Evolutionary conservation across 2,888 invertebrate genomes (phyloP), one percentile per base, ranked within the genome.

Genomic region (Digitonthophagus gazella): DNA sequence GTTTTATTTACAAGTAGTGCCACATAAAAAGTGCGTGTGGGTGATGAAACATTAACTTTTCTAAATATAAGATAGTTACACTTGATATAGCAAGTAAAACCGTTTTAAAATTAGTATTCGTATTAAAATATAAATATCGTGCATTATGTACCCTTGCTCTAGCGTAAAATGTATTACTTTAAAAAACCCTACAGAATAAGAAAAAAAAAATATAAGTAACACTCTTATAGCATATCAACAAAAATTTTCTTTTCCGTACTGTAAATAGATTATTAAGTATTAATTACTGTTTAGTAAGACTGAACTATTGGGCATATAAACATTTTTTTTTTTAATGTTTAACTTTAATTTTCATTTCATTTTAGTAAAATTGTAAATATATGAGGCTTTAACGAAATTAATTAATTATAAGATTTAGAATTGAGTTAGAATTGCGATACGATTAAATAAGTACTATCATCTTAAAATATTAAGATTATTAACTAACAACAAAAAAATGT

Each of bases 1-100:
- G 93, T 95, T 75, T 87, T 95, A 74, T 95, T 94, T 83, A 93
- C 93, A 77, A 93, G 93, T 81, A 93, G 93, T 81, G 94, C 94
- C 80, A 94, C 94, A 82, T 88, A 88, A 81, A 79, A 71, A 58
- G 63, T 64, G 67, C 14, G 56, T 19, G 44, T 28, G 19, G 15
- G 56, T 14, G 28, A 44, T 44, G 6, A 44, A 44, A 44, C 28
- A 11, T 44, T 11, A 22, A 64, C 1, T 64, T 64, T 22, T 20
- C n/a, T 22, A 14, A 20, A 64, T n/a, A 11, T 44, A 44, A 44
- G 6, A 6, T 44, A 44, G 28, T 44, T 44, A 44, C 3, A 44
- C 3, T 3, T 44, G 11, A 44, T 8, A 44, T 44, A 44, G 28
- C 28, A 11, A 44, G 6, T 44, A 44, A 44, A 44, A 15, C 8